Percentiles rank a stretch among this genome's conserved stretches.
phyloP scores from a whole-genome alignment of 2,888 invertebrate genomes.

The Melanophora roralis region DNA sequence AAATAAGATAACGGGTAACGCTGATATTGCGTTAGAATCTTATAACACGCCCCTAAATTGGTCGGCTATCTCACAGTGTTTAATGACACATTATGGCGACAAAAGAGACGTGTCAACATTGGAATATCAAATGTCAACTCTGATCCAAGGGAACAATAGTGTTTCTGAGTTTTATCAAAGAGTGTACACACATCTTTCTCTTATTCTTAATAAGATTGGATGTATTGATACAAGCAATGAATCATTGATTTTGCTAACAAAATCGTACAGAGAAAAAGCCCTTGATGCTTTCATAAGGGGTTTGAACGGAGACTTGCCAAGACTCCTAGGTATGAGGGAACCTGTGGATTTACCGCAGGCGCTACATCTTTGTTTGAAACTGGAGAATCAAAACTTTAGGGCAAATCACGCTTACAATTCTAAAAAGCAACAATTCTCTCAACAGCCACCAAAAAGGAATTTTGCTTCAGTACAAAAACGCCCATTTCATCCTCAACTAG shows the following conservation, averaged over 20 bases:
- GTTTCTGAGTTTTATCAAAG: neutral
- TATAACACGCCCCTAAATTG: constrained; percentile 17
- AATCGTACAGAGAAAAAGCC: constrained; percentile 9
- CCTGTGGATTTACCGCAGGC: constrained; percentile 2
- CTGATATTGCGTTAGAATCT: constrained; percentile 17
- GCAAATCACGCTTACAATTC: neutral
- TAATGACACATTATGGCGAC: constrained; percentile 1
- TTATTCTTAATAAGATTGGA: neutral
- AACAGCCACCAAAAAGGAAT: neutral
- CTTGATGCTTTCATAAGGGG: constrained; percentile 28
- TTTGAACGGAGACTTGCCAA: neutral
- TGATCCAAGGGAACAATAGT: neutral
- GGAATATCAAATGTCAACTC: neutral
- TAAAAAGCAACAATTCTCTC: neutral
- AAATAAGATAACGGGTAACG: constrained; percentile 16
- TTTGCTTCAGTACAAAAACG: neutral
- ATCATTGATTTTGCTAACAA: neutral
- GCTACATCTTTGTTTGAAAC: constrained; percentile 10
- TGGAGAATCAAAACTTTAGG: constrained; percentile 3
- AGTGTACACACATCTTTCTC: neutral
- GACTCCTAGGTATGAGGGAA: neutral
- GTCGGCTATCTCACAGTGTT: neutral
- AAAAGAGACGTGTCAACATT: neutral
- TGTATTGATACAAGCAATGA: neutral
- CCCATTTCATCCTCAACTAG: neutral